Base-by-base conservation (phyloP, 1,140 invertebrate genomes). In the Ceratina japonica region DNA sequence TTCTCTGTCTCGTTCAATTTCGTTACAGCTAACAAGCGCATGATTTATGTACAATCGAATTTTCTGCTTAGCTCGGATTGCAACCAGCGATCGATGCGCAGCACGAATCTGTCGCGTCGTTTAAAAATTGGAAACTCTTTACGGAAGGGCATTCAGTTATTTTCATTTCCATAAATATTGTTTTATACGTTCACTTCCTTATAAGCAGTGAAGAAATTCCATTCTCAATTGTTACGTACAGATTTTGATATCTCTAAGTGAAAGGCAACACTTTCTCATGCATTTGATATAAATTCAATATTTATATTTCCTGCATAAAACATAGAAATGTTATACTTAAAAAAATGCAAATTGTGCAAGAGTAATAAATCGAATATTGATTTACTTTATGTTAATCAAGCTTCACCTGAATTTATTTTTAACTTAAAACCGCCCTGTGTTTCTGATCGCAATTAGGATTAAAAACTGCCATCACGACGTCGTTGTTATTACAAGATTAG, bases 21-120 rank as follows among this genome's bases (percentile, higher is more conserved):
- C 1, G 5, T 65, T 22, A 20, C 18, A 10, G 49, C 49, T 69
- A 31, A 56, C 22, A 65, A 24, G 61, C 68, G 49, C 18, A 59
- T 54, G 15, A 56, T 49, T 44, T 37, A 54, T 18, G 37, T 51
- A 31, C 27, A 37, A 54, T 16, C 8, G 22, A 61, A 70, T 27
- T 70, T 61, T 24, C 18, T 22, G n/a, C 15, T 54, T 52, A 44
- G n/a, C 31, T 20, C 37, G 24, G 51, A 22, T 31, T 59, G 58
- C 44, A 64, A 85, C 51, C 83, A 86, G 83, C 84, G 84, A 86
- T 86, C 84, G 84, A 85, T 56, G 62, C 79, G 79, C 78, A 81
- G 78, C 31, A 75, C 78, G 82, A 85, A 73, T 74, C 83, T 56
- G 64, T 65, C 61, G 18, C 56, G 16, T n/a, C 5, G n/a, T 61